Evolutionary conservation across 2,888 invertebrate species (phyloP), one percentile per base, ranked within the genome.

Genomic region (Tachina lurida): DNA sequence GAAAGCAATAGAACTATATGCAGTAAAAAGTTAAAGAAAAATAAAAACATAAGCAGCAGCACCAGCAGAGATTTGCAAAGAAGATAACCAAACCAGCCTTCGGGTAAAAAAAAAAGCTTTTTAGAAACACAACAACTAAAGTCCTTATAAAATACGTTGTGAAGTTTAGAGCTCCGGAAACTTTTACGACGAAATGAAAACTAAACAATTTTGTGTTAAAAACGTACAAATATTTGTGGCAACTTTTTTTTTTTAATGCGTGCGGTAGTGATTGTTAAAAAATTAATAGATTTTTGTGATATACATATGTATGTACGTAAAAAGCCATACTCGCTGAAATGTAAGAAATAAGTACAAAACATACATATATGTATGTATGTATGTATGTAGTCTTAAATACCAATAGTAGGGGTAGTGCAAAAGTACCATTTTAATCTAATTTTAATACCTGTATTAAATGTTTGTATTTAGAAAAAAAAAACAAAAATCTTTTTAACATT

Each of bases 21-120:
- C 41, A 65, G 39, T 43, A 62, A 58, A 47, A 58, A n/a, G n/a
- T 17, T 63, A 49, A n/a, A 76, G 52, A 10, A 2, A 31, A 31
- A 31, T 31, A 58, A 54, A 75, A 83, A 84, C 87, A 84, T 87
- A 87, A 87, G 81, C 84, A 86, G 86, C 81, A 84, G 67, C 87
- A 84, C 84, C 81, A 84, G 78, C 85, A 81, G 77, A 81, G 71
- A 65, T 67, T n/a, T 77, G 76, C 56, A 67, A 79, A 84, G 49
- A 41, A 76, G 68, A 60, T 49, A 47, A 49, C 68, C 68, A 68
- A 78, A 60, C 63, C 79, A 75, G 81, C 39, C 39, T 65, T 63
- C 31, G 45, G 41, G 45, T 62, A 79, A 54, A 22, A 22, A 22
- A 22, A 22, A 22, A 76, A 80, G 67, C 62, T 52, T 41, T 77